Conservation (phyloP, 2,113 vertebrate genomes). For the Ibidorhyncha struthersii region DNA sequence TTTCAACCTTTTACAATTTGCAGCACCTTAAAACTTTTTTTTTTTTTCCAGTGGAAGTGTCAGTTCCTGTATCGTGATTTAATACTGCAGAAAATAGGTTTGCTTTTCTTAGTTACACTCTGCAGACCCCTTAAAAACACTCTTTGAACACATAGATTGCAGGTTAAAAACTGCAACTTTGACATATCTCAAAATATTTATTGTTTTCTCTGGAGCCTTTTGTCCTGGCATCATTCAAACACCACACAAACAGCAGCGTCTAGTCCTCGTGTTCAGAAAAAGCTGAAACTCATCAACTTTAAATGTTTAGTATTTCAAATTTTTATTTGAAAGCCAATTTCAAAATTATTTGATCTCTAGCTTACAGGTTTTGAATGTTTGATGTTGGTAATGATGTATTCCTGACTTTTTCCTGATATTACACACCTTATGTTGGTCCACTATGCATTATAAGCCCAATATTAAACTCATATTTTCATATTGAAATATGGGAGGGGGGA, state of each 20-base stretch:
- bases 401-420: not conserved
- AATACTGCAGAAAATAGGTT: not conserved
- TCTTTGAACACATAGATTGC: not conserved
- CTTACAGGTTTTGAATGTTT: not conserved
- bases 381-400: not conserved
- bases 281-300: not conserved
- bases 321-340: not conserved
- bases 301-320: not conserved
- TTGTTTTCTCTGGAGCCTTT: not conserved
- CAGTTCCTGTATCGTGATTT: slow-evolving; percentile 27
- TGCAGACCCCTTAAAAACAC: slow-evolving; percentile 11
- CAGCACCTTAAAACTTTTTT: not conserved
- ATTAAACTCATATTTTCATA: not conserved
- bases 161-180: not conserved
- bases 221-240: not conserved
- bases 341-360: not conserved
- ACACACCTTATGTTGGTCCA: not conserved
- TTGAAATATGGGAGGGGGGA: not conserved
- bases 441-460: not conserved
- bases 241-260: not conserved
- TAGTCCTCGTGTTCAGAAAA: not conserved
- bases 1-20: slow-evolving; percentile 40
- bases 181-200: not conserved
- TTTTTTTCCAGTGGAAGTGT: not conserved
- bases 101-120: slow-evolving; percentile 22